phyloP scores from a whole-genome alignment of 2,888 invertebrate genomes.

The Drosophila dives region DNA sequence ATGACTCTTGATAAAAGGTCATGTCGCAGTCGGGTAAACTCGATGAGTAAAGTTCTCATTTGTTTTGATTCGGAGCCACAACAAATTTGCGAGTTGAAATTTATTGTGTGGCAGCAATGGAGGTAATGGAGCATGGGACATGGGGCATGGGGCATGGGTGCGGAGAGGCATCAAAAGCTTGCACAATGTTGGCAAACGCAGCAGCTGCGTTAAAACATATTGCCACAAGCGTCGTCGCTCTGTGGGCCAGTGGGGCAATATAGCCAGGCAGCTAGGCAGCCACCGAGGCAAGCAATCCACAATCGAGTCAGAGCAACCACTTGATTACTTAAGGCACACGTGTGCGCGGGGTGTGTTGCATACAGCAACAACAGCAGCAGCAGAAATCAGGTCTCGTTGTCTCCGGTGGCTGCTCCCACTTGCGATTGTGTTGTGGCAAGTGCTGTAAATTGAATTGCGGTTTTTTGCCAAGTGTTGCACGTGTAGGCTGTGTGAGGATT shows the following conservation, averaged over 20 bases:
- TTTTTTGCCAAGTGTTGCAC: slow-evolving; percentile 27
- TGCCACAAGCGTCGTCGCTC: slow-evolving; percentile 30
- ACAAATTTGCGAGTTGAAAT: slow-evolving; percentile 55
- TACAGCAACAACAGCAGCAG: background rate
- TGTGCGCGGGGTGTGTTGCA: slow-evolving; percentile 42
- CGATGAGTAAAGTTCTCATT: slow-evolving; percentile 5
- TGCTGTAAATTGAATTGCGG: slow-evolving; percentile 71
- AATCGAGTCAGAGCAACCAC: slow-evolving; percentile 26
- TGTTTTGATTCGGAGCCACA: slow-evolving; percentile 46
- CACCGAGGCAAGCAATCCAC: slow-evolving; percentile 15
- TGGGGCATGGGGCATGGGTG: background rate
- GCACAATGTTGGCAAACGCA: slow-evolving; percentile 48
- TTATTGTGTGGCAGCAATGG: background rate
- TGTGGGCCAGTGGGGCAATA: slow-evolving; percentile 65
- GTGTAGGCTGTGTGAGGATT: slow-evolving; percentile 50
- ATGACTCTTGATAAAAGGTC: background rate
- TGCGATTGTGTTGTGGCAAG: slow-evolving; percentile 37
- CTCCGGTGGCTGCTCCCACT: slow-evolving; percentile 28
- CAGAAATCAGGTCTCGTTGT: slow-evolving; percentile 6
- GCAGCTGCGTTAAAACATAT: slow-evolving; percentile 38
- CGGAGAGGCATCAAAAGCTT: slow-evolving; percentile 41
- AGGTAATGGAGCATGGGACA: background rate
- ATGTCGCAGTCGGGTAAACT: slow-evolving; percentile 15
- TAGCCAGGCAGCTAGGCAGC: background rate
- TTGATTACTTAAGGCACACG: slow-evolving; percentile 50